phyloP scores from a whole-genome alignment of 1,140 invertebrate species.

The Probaryconus sp. region DNA sequence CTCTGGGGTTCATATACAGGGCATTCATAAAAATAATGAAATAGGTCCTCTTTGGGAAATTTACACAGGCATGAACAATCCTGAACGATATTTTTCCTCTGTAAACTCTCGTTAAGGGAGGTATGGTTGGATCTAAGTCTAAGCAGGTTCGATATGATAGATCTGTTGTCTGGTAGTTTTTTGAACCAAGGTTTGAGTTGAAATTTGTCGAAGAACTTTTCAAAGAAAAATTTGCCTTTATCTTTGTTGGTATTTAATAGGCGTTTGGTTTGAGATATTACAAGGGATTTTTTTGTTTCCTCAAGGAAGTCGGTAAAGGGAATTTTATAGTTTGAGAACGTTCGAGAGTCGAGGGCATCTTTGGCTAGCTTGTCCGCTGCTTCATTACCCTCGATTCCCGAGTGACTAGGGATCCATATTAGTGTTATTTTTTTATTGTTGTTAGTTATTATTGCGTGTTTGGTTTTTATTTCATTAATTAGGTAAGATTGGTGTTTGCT shows the following conservation, averaged over 20 bases:
- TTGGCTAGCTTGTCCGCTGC: neutral
- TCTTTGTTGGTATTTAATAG: neutral
- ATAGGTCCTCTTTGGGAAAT: neutral
- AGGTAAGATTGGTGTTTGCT: neutral
- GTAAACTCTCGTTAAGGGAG: neutral
- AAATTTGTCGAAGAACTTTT: neutral
- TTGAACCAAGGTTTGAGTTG: neutral
- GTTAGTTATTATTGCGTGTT: no score
- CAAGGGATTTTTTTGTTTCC: neutral
- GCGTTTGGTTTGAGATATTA: neutral
- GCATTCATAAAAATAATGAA: slow-evolving; percentile 17
- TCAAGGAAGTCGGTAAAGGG: no score
- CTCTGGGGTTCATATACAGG: neutral
- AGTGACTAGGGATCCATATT: neutral
- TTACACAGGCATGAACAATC: neutral
- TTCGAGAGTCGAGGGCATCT: no score
- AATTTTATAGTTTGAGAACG: neutral
- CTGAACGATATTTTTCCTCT: slow-evolving; percentile 10
- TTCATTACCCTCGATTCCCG: neutral
- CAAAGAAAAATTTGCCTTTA: slow-evolving; percentile 5
- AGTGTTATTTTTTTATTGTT: neutral
- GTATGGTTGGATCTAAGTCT: neutral
- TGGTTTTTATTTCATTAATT: neutral
- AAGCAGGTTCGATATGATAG: neutral
- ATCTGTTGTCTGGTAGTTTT: neutral